Evolutionary conservation across 2,888 invertebrate genomes (phyloP).

Genomic region (Hirtodrosophila confusa): DNA sequence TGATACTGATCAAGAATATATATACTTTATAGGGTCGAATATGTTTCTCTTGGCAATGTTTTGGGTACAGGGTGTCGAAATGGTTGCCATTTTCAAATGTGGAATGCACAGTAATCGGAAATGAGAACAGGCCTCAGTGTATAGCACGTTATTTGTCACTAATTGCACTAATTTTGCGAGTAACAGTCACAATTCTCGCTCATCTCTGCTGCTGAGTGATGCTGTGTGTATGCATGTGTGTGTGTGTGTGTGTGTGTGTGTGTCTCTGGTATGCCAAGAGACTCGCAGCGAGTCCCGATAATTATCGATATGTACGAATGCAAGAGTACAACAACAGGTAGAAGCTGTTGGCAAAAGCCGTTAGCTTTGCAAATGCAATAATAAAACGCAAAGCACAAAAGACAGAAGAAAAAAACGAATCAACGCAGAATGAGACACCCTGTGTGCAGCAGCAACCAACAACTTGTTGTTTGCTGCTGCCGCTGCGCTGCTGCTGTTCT

Average conservation of each 20-base stretch:
- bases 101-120: too few relatives aligned
- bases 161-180: too few relatives aligned
- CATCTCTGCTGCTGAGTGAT: slow-evolving; percentile 4
- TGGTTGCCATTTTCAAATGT: too few relatives aligned
- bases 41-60: too few relatives aligned
- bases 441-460: slow-evolving; percentile 52
- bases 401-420: not conserved
- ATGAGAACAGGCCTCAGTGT: too few relatives aligned
- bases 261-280: slow-evolving; percentile 7
- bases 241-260: slow-evolving; percentile 22
- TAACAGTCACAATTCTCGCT: too few relatives aligned
- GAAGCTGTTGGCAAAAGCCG: slow-evolving; percentile 59
- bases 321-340: slow-evolving; percentile 52
- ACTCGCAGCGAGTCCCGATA: slow-evolving; percentile 36
- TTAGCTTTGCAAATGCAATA: slow-evolving; percentile 59
- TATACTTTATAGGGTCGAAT: too few relatives aligned
- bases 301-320: slow-evolving; percentile 58
- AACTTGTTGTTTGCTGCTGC: slow-evolving; percentile 53
- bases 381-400: slow-evolving; percentile 15
- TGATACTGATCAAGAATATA: too few relatives aligned
- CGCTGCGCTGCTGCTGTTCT: slow-evolving; percentile 2
- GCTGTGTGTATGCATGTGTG: slow-evolving; percentile 18
- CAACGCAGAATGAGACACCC: slow-evolving; percentile 22
- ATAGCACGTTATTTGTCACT: too few relatives aligned
- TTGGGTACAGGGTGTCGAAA: too few relatives aligned